phyloP scores from a whole-genome alignment of 30 jellyfish, hydroid and myxozoan species.

The Aurelia sp. region DNA sequence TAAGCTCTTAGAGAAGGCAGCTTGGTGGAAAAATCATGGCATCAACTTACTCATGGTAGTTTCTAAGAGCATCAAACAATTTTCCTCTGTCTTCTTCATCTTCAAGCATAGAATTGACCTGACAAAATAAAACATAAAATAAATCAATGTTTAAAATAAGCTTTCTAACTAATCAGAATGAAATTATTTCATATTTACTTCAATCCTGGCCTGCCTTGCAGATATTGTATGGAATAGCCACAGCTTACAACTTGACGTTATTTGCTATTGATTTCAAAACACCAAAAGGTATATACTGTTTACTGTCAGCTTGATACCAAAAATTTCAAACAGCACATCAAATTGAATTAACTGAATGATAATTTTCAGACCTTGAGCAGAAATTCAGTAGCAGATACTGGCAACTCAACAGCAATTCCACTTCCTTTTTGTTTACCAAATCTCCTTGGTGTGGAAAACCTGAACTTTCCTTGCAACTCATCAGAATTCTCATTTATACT shows the following conservation, averaged over 20 bases:
- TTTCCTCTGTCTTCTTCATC: conserved; percentile 82
- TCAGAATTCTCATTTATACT: conserved; percentile 15
- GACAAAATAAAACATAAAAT: background rate
- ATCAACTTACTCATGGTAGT: conserved; percentile 71
- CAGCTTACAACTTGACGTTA: too few relatives aligned
- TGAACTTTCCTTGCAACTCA: conserved; percentile 32
- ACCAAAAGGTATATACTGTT: background rate
- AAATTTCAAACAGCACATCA: background rate
- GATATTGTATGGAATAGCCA: too few relatives aligned
- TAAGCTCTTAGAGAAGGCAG: background rate
- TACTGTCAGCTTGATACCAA: background rate
- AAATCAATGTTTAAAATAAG: too few relatives aligned
- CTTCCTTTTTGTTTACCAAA: conserved; percentile 83
- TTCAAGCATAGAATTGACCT: conserved; percentile 80
- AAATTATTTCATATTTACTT: too few relatives aligned
- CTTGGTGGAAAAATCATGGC: background rate
- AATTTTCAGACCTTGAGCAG: conserved; percentile 51
- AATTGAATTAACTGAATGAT: background rate
- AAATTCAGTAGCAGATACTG: conserved; percentile 83
- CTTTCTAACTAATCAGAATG: too few relatives aligned
- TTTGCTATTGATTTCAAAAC: background rate
- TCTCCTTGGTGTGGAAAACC: conserved; percentile 63
- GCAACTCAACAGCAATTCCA: conserved; percentile 71
- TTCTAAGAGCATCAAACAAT: conserved; percentile 74
- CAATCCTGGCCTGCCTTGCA: too few relatives aligned